Base-by-base conservation (phyloP, 2,113 vertebrate species). In the Verasper variegatus region DNA sequence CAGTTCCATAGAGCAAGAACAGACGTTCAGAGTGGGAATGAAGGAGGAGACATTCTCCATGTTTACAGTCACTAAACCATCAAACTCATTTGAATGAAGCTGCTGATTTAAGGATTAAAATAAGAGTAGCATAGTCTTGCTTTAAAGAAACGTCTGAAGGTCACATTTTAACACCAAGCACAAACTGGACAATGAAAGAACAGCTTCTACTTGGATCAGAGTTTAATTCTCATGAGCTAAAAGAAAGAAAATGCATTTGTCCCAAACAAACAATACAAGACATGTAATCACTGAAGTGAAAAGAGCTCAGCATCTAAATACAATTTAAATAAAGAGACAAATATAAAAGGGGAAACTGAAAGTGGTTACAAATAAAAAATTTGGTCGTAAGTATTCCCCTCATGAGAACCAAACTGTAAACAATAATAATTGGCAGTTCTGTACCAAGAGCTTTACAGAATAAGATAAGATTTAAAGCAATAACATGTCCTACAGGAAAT, bases 191-290 rank as follows among this genome's bases (percentile, higher is more conserved):
- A 24, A 70, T n/a, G 21, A 67, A 68, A 59, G 26, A 60, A 69
- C 13, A 37, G 17, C 2, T 0, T 49, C n/a, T 21, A 17, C 78
- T 74, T 72, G 65, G 45, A 81, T 87, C 88, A 86, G 86, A 89
- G 83, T 89, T 92, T 92, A 85, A 83, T 90, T 85, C 82, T 86
- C 87, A 90, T 86, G 81, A 88, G 69, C 10, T 78, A 78, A 88
- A 88, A 76, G 24, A 58, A 59, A 55, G 24, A 57, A 49, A 74
- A 73, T 20, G 20, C 12, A 24, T 42, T 42, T 42, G 40, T 42
- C 40, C 40, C 40, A 12, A 2, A 42, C 40, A 42, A 42, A 42
- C 40, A 18, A 27, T 3, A 71, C 8, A 40, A 76, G 26, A 55
- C 26, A 67, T 7, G 42, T 60, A 71, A 47, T 74, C 40, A 61